These are phyloP conservation scores for Cyphomyrus discorhynchus DNA, from an alignment of 2,113 vertebrate species.

Conservation along the genomic window DNA sequence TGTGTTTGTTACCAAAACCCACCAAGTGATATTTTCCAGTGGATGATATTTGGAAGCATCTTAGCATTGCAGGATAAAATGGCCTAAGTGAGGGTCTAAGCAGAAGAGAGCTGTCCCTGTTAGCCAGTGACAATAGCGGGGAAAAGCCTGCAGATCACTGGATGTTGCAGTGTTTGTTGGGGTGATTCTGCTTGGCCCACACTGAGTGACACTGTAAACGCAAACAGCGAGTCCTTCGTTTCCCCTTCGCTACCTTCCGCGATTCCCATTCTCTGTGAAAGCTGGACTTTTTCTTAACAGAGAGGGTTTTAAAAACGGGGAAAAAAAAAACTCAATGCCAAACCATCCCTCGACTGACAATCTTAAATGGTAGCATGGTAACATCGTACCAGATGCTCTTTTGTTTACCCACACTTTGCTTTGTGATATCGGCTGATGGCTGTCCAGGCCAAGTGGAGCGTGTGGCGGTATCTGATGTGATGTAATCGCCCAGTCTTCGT, in stretches of 20 bases:
- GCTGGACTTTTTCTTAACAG: conserved; percentile 19
- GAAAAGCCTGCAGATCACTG: background rate
- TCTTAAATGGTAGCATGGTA: background rate
- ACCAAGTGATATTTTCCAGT: background rate
- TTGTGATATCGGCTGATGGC: background rate
- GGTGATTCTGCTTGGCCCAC: background rate
- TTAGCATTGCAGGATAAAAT: background rate
- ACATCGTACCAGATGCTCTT: background rate
- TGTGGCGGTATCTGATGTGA: background rate
- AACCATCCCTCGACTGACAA: background rate
- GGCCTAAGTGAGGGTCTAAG: background rate
- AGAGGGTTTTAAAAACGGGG: background rate
- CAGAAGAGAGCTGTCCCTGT: background rate
- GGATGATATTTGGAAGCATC: background rate
- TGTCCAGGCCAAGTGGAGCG: background rate
- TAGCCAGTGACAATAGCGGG: background rate
- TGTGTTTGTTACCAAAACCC: background rate
- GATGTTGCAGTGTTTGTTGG: background rate
- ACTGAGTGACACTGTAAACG: background rate
- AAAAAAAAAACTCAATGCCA: conserved; percentile 9
- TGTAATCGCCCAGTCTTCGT: background rate
- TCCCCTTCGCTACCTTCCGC: background rate
- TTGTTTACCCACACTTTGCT: background rate
- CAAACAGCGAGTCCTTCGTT: background rate
- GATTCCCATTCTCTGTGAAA: conserved; percentile 19